Evolutionary conservation across 2,797 vertebrate genomes (phyloP), one percentile per base, ranked within the genome.

Genomic region (Limnodromus scolopaceus): DNA sequence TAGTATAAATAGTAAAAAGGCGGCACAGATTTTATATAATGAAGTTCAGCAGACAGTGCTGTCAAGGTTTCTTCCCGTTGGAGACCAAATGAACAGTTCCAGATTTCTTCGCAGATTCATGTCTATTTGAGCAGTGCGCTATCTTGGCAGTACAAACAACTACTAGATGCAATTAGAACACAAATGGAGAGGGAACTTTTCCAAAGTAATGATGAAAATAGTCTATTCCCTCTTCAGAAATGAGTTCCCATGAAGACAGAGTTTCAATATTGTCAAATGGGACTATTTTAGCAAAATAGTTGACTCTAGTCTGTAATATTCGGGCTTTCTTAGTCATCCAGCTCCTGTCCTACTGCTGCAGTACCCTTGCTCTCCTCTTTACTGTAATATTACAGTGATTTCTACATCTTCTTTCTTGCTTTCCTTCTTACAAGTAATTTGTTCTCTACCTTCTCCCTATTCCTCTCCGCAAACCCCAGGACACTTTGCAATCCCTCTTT

Each of bases 61-160:
- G 53, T 71, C 60, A 83, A 85, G 11, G 11, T 70, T 93, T 87
- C 48, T 82, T 93, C 41, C 64, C 36, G 11, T 1, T 66, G 27
- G 32, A 94, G 58, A 92, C 27, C 30, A 92, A 84, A 78, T 60
- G 23, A 83, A 74, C 38, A 57, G 24, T 83, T 92, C 11, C 84
- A 86, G 38, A 70, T 77, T 78, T 78, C 34, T 66, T 81, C 0
- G 0, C 78, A 87, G 77, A 83, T 79, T 87, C 53, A 14, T 22
- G 34, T 70, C 4, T 6, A 65, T 84, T 81, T 84, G 79, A 93
- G 81, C 15, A 86, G 43, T 36, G 17, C 25, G 22, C 24, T 39
- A 65, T 61, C 85, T 84, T 71, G 66, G 76, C 88, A 96, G 83
- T 48, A 72, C 46, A 87, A 91, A 84, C 65, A 87, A 72, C 34